Percentiles rank a stretch among this genome's conserved stretches.
Conservation (phyloP, 2,888 invertebrate genomes). For the Euzetes globulus region DNA sequence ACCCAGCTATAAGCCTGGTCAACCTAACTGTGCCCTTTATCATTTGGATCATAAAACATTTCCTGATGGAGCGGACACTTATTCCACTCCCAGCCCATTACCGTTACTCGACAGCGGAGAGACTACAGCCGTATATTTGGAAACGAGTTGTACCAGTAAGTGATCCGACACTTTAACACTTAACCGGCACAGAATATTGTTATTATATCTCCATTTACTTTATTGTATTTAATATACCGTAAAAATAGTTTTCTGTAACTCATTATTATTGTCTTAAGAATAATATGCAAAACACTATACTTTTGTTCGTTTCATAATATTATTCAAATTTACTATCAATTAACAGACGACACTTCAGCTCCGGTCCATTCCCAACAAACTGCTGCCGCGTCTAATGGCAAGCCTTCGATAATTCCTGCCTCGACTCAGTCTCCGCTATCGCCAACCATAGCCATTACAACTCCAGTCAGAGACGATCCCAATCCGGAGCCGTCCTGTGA, state of each 20-base stretch:
- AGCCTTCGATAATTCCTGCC: constrained; percentile 38
- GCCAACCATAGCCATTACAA: constrained; percentile 37
- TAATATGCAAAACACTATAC: neutral
- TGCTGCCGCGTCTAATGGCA: constrained; percentile 25
- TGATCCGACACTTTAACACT: constrained; percentile 7
- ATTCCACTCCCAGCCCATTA: constrained; percentile 60
- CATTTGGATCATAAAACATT: constrained; percentile 85
- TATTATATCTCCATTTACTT: constrained; percentile 12
- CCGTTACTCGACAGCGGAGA: constrained; percentile 86
- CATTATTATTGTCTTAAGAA: neutral
- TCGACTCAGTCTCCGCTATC: constrained; percentile 36
- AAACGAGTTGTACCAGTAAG: constrained; percentile 83
- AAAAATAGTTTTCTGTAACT: neutral
- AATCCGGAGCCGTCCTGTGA: constrained; percentile 58
- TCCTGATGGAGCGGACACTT: constrained; percentile 85
- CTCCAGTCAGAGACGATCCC: constrained; percentile 33
- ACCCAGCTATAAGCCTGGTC: constrained; percentile 45
- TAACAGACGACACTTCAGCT: constrained; percentile 35
- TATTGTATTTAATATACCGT: neutral
- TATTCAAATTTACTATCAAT: neutral
- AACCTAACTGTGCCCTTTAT: constrained; percentile 84
- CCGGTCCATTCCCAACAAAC: constrained; percentile 24
- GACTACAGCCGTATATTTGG: constrained; percentile 77
- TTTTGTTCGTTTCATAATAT: neutral
- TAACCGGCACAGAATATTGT: neutral